Conservation (phyloP, 2,888 invertebrate genomes). For the Eupithecia vulgata region DNA sequence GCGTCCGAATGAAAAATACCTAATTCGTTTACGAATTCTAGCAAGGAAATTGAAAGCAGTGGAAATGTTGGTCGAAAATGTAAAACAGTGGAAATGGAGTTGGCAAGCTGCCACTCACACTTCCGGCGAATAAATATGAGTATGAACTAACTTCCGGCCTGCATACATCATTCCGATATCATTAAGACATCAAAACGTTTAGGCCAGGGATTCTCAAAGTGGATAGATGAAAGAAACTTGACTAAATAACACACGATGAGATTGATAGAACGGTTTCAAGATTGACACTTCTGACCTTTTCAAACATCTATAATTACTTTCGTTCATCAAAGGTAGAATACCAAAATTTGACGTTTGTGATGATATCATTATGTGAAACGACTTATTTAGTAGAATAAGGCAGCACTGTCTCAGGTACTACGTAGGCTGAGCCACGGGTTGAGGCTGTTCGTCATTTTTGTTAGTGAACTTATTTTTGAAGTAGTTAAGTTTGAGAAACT, state of each 20-base stretch:
- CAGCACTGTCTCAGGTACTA: no score
- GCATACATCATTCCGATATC: conserved; percentile 75
- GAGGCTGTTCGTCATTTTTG: neutral
- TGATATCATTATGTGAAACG: no score
- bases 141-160: conserved; percentile 61
- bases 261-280: no score
- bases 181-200: conserved; percentile 76
- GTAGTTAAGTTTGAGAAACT: conserved; percentile 1
- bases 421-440: neutral
- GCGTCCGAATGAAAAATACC: neutral
- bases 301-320: no score
- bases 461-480: neutral
- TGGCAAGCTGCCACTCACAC: conserved; percentile 50
- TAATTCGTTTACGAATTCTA: neutral
- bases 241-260: no score
- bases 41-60: neutral
- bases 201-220: conserved; percentile 30
- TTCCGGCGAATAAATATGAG: conserved; percentile 12
- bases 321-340: no score
- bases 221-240: no score
- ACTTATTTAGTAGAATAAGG: no score
- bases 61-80: conserved; percentile 20
- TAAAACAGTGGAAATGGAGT: conserved; percentile 40
- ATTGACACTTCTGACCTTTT: no score
- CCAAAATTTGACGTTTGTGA: no score